Evolutionary conservation across 2,113 vertebrate genomes (phyloP), one percentile per base, ranked within the genome.

Genomic region (Thunnus thynnus): DNA sequence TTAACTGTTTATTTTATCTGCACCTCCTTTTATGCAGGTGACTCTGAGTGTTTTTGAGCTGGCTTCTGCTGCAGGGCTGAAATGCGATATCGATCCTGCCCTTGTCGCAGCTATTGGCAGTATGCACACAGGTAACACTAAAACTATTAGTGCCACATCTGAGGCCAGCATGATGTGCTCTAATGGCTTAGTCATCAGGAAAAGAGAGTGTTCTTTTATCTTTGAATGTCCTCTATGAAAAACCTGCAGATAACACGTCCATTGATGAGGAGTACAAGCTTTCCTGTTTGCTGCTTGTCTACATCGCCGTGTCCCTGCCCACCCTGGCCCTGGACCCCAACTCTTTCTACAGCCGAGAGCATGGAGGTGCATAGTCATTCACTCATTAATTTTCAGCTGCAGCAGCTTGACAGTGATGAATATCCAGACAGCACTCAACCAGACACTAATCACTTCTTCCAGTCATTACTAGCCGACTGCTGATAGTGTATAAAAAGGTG

Each of bases 201-300:
- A 12, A 13, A 30, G 0, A 56, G 20, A 30, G 11, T 25, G 4
- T 27, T 63, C 3, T 65, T 52, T 64, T 3, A 78, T 54, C 5
- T 65, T 57, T 60, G 12, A 3, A 48, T 72, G 9, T 57, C 48
- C n/a, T 48, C 44, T 22, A 3, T 54, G 2, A 61, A 73, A 63
- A 69, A 13, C 32, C 46, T 51, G 16, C 92, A 98, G 98, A 98
- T 1, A 95, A 90, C 86, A 88, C 89, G 0, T 96, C 97, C 25
- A 55, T 90, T 0, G 98, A 99, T 66, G 97, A 99, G 70, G 98
- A 99, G 51, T 97, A 97, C 91, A 98, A 97, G 85, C 87, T 96
- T 76, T 93, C 96, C 63, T 96, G 96, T 44, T 93, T 99, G 84
- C 95, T 99, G 9, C 93, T 99, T 75, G 95, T 99, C 76, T 98